Evolutionary conservation across 2,113 vertebrate genomes (phyloP).

Genomic region (Mirza zaza): DNA sequence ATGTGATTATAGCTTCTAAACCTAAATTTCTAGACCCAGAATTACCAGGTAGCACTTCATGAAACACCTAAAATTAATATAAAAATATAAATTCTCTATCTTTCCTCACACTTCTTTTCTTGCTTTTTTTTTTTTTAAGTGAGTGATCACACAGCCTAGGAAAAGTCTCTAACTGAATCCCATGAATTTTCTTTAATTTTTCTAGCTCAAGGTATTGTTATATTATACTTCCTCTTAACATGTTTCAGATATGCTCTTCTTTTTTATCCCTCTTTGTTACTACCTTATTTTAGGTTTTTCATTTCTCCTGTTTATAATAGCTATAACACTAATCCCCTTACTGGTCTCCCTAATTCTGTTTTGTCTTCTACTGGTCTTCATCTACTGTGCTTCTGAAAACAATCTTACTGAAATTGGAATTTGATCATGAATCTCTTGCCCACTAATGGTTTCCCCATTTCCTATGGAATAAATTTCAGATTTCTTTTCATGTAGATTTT

Average conservation of each 20-base stretch:
- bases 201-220: neutral
- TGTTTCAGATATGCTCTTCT: neutral
- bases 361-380: neutral
- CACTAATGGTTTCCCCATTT: neutral
- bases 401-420: constrained; percentile 2
- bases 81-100: neutral
- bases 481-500: neutral
- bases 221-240: neutral
- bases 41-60: neutral
- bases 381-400: neutral
- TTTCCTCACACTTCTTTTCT: neutral
- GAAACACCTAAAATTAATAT: neutral
- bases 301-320: neutral
- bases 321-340: neutral
- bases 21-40: neutral
- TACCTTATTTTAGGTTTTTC: neutral
- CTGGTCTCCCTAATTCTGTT: neutral
- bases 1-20: neutral
- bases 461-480: neutral
- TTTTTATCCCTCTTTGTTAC: neutral
- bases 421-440: neutral
- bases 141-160: neutral
- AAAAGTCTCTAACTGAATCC: neutral
- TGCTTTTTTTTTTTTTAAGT: neutral
- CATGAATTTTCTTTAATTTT: neutral